These are phyloP conservation scores for Protosalanx chinensis DNA, from an alignment of 2,797 vertebrate genomes.

Conservation along the genomic window DNA sequence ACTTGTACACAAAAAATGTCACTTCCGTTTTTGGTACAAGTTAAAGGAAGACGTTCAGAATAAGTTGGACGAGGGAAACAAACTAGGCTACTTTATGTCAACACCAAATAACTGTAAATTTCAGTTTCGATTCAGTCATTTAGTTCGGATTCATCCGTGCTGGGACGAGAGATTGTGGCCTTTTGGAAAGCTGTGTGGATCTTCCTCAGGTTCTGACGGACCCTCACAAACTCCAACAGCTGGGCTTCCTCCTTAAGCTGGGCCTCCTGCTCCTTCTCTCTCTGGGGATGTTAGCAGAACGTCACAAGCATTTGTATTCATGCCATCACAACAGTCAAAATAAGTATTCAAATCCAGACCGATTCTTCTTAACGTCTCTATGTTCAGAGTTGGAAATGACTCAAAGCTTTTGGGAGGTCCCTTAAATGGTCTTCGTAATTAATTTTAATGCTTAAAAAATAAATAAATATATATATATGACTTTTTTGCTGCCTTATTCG, in stretches of 20 bases:
- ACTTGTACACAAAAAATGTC: not conserved
- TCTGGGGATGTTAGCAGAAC: conserved; percentile 42
- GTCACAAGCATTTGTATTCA: not conserved
- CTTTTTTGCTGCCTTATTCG: no score
- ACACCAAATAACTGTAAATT: not conserved
- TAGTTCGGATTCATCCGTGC: not conserved
- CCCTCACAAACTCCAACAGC: conserved; percentile 66
- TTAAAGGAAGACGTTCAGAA: conserved; percentile 2
- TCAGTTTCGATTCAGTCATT: not conserved
- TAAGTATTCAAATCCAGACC: no score
- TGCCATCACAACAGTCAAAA: no score
- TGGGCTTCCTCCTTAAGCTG: conserved; percentile 56
- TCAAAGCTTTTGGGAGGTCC: no score
- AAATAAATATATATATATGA: no score
- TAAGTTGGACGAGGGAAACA: not conserved
- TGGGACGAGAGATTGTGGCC: conserved; percentile 34
- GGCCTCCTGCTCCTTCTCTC: conserved; percentile 57
- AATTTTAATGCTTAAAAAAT: no score
- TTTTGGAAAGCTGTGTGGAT: conserved; percentile 65
- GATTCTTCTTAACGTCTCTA: no score
- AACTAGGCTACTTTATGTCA: not conserved
- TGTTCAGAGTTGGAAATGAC: no score
- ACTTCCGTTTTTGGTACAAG: not conserved
- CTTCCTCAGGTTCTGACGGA: conserved; percentile 71
- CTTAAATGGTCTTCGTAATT: no score